Percentiles rank a stretch among this genome's conserved stretches.
Evolutionary conservation across 2,888 invertebrate genomes (phyloP).

Genomic region (Encarsia formosa): DNA sequence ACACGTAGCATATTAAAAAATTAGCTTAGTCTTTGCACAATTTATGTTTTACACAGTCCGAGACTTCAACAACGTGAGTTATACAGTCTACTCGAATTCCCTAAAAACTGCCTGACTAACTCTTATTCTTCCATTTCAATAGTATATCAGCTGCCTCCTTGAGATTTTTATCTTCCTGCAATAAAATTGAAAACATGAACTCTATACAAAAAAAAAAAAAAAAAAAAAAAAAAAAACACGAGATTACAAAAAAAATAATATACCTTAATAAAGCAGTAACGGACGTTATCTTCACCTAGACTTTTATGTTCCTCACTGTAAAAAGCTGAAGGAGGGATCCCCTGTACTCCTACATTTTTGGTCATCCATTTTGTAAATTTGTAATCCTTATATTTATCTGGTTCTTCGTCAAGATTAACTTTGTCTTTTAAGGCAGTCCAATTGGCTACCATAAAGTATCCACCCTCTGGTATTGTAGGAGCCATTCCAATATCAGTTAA

Average conservation of each 20-base stretch:
- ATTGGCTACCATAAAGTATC: conserved; percentile 96
- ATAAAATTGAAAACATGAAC: conserved; percentile 38
- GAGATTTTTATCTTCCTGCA: conserved; percentile 64
- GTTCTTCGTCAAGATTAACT: conserved; percentile 66
- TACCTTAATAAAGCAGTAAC: conserved; percentile 94
- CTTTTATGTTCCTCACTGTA: conserved; percentile 76
- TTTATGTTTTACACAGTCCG: too few species aligned
- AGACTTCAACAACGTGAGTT: too few species aligned
- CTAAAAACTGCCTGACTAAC: too few species aligned
- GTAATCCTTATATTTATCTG: conserved; percentile 77
- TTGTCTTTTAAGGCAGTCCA: conserved; percentile 73
- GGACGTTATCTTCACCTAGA: conserved; percentile 78
- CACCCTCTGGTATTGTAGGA: conserved; percentile 91
- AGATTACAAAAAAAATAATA: neutral
- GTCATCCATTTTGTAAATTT: conserved; percentile 95
- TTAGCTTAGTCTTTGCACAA: too few species aligned
- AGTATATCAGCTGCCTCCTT: conserved; percentile 45
- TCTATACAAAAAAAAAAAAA: conserved; percentile 16
- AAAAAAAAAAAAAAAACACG: too few species aligned
- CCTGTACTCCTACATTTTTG: conserved; percentile 84
- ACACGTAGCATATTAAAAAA: too few species aligned
- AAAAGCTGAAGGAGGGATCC: conserved; percentile 93
- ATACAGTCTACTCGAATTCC: too few species aligned
- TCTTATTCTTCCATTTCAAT: conserved; percentile 45
- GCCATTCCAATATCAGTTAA: conserved; percentile 77